Conservation (phyloP, 2,888 invertebrate genomes). For the Pristionchus maxplancki region DNA sequence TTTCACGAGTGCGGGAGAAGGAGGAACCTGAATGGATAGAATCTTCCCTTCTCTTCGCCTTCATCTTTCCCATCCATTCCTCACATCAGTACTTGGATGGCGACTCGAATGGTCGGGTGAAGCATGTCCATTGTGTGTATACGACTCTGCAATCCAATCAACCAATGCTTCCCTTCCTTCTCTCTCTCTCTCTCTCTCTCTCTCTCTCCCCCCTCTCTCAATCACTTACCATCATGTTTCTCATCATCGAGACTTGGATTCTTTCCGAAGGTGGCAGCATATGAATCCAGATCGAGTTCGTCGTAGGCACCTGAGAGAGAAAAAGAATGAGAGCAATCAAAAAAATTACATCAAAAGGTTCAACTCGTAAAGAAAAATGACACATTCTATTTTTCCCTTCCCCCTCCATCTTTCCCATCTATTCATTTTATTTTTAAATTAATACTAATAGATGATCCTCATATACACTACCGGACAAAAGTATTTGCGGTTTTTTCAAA, state of each 20-base stretch:
- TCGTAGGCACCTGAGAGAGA: slow-evolving; percentile 70
- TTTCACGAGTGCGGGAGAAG: slow-evolving; percentile 40
- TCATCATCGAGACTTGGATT: slow-evolving; percentile 53
- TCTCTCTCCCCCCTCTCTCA: not conserved
- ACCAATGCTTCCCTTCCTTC: too few relatives aligned
- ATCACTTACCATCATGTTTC: slow-evolving; percentile 32
- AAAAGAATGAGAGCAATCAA: too few relatives aligned
- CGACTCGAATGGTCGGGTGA: slow-evolving; percentile 47
- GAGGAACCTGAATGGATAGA: slow-evolving; percentile 40
- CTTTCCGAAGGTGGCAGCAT: slow-evolving; percentile 58
- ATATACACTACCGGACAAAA: too few relatives aligned
- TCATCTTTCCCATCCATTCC: not conserved
- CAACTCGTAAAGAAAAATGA: too few relatives aligned
- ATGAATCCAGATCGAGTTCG: slow-evolving; percentile 69
- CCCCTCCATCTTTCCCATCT: slow-evolving; percentile 59
- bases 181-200: not conserved
- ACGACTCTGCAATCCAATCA: slow-evolving; percentile 5
- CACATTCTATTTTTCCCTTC: slow-evolving; percentile 70
- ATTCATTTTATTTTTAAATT: too few relatives aligned
- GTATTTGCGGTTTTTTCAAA: too few relatives aligned
- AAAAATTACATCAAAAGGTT: too few relatives aligned
- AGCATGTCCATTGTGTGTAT: slow-evolving; percentile 19
- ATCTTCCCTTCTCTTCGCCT: not conserved
- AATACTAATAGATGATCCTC: too few relatives aligned
- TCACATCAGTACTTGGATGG: slow-evolving; percentile 47